A percentile compares a stretch with the other conserved stretches of the same genome.
These are phyloP conservation scores for Ophion slaviceki DNA, from an alignment of 2,888 invertebrate species.

Conservation along the genomic window DNA sequence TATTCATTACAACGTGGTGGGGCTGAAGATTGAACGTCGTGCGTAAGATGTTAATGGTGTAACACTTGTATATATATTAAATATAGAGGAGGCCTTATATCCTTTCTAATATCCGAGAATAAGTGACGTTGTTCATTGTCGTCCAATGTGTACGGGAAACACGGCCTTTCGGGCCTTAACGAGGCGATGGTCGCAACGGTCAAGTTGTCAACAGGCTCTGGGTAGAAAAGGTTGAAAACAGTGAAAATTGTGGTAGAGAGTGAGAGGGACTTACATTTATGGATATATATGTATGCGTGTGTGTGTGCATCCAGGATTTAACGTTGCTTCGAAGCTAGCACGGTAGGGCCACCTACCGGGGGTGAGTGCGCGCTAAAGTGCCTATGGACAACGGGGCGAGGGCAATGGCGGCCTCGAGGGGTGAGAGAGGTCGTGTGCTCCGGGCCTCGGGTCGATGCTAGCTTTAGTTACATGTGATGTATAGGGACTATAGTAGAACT, in stretches of 20 bases:
- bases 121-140: not conserved
- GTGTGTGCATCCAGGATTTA: constrained; percentile 12
- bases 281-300: not conserved
- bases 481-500: constrained; percentile 43
- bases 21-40: not conserved
- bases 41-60: not conserved
- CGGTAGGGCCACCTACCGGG: constrained; percentile 52
- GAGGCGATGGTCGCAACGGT: constrained; percentile 30
- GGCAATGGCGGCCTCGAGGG: constrained; percentile 59
- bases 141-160: not conserved
- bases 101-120: not conserved
- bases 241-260: constrained; percentile 5
- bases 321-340: constrained; percentile 41
- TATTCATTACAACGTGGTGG: not conserved
- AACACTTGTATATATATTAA: not conserved
- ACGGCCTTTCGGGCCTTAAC: constrained; percentile 5
- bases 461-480: constrained; percentile 55
- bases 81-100: no score
- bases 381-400: constrained; percentile 56
- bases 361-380: constrained; percentile 68
- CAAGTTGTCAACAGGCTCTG: constrained; percentile 26
- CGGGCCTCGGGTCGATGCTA: constrained; percentile 73
- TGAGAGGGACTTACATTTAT: not conserved
- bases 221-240: constrained; percentile 32
- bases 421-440: constrained; percentile 60